phyloP scores from a whole-genome alignment of 2,113 vertebrate genomes.

The Typhlomys cinereus region DNA sequence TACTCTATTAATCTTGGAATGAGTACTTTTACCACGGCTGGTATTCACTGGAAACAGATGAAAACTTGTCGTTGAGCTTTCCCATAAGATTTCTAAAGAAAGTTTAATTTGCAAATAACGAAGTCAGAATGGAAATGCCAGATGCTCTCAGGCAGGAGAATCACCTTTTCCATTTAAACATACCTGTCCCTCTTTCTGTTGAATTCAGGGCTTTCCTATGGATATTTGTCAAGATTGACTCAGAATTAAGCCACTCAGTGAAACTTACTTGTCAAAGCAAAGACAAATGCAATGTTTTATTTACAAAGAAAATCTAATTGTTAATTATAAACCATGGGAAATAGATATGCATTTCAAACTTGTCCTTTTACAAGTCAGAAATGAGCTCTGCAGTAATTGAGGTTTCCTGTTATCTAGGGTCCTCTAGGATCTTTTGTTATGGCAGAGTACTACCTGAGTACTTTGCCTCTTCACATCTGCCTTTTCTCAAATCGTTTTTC shows the following conservation, averaged over 20 bases:
- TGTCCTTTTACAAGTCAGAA: conserved; percentile 66
- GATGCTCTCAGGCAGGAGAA: conserved; percentile 6
- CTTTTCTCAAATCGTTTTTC: conserved; percentile 68
- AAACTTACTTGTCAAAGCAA: conserved; percentile 55
- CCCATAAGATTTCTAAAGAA: background rate
- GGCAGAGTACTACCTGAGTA: background rate
- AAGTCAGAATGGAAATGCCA: conserved; percentile 43
- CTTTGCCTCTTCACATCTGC: conserved; percentile 38
- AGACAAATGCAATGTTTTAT: conserved; percentile 46
- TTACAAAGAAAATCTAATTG: conserved; percentile 65
- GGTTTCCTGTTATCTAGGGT: conserved; percentile 38
- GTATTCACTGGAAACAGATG: conserved; percentile 33
- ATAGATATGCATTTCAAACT: conserved; percentile 9
- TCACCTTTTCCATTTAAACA: conserved; percentile 41
- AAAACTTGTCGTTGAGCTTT: conserved; percentile 14
- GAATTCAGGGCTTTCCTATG: conserved; percentile 46
- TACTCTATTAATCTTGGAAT: background rate
- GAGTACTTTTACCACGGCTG: background rate
- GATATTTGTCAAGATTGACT: conserved; percentile 45
- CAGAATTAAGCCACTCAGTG: conserved; percentile 8
- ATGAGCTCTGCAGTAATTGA: conserved; percentile 41
- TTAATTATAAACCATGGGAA: conserved; percentile 67
- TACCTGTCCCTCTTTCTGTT: conserved; percentile 5
- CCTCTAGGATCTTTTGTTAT: conserved; percentile 58
- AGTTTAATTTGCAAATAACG: conserved; percentile 63